These are phyloP conservation scores for Eristalis pertinax DNA, from an alignment of 2,888 invertebrate species.

Conservation along the genomic window DNA sequence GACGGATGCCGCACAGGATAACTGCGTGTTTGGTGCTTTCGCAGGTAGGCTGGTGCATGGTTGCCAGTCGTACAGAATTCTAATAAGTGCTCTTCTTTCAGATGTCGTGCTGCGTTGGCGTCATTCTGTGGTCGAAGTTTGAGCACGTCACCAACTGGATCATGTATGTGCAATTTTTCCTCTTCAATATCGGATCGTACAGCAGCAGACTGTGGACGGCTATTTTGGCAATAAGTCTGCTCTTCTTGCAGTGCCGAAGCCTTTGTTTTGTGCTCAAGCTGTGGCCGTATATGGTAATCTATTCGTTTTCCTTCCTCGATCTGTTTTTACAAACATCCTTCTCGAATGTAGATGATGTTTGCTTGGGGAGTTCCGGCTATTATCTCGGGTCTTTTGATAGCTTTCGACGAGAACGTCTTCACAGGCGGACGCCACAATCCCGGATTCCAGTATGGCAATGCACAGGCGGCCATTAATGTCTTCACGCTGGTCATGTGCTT, in stretches of 20 bases:
- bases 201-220: slow-evolving; percentile 93
- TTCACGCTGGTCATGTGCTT: slow-evolving; percentile 90
- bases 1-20: slow-evolving; percentile 90
- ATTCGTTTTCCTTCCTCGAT: neutral
- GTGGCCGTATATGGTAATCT: slow-evolving; percentile 85
- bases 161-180: slow-evolving; percentile 88
- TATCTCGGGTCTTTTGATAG: slow-evolving; percentile 86
- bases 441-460: slow-evolving; percentile 89
- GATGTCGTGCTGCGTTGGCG: slow-evolving; percentile 87
- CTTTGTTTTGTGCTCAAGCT: slow-evolving; percentile 90
- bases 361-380: slow-evolving; percentile 87
- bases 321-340: slow-evolving; percentile 60
- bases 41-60: slow-evolving; percentile 84
- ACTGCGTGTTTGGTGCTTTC: slow-evolving; percentile 90
- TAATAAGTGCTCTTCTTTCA: slow-evolving; percentile 76
- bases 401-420: slow-evolving; percentile 82
- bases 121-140: slow-evolving; percentile 87
- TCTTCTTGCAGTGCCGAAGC: slow-evolving; percentile 92
- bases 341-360: slow-evolving; percentile 81
- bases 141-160: slow-evolving; percentile 84
- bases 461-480: slow-evolving; percentile 89
- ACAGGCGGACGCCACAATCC: slow-evolving; percentile 86
- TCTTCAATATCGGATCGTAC: slow-evolving; percentile 90
- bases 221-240: slow-evolving; percentile 89
- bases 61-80: neutral